Evolutionary conservation across 2,888 invertebrate genomes (phyloP).

Genomic region (Baronia brevicornis): DNA sequence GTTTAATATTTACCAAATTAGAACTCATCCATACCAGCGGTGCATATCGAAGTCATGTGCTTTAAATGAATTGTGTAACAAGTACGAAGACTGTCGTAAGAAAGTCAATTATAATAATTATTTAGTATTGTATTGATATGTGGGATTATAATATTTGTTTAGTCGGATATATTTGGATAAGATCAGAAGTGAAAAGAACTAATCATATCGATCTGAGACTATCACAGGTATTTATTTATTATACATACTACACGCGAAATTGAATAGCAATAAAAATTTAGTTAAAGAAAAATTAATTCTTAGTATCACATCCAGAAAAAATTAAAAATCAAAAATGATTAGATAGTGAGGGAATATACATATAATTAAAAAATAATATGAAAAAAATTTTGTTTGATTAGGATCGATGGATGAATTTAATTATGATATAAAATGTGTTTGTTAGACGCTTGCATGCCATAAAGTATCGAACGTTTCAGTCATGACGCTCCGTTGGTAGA

Average conservation of each 20-base stretch:
- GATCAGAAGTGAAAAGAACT: slow-evolving; percentile 17
- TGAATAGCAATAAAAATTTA: too few species aligned
- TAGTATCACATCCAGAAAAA: too few species aligned
- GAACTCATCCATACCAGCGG: slow-evolving; percentile 73
- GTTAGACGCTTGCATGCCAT: slow-evolving; percentile 20
- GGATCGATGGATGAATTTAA: too few species aligned
- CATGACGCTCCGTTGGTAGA: slow-evolving; percentile 37
- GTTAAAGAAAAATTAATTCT: too few species aligned
- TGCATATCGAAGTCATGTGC: slow-evolving; percentile 65
- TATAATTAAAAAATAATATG: slow-evolving; percentile 28
- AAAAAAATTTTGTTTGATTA: background rate
- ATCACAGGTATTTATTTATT: slow-evolving; percentile 51
- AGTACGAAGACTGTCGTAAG: slow-evolving; percentile 25
- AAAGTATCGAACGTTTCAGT: slow-evolving; percentile 34
- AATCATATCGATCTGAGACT: slow-evolving; percentile 30
- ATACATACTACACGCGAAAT: slow-evolving; percentile 33
- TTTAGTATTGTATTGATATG: too few species aligned
- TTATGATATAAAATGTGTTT: background rate
- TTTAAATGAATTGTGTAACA: slow-evolving; percentile 38
- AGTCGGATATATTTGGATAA: too few species aligned
- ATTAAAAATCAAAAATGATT: too few species aligned
- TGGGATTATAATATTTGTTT: too few species aligned
- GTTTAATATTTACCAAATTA: slow-evolving; percentile 50
- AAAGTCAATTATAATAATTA: too few species aligned
- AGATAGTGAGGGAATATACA: too few species aligned